Base-by-base conservation (phyloP, 2,113 vertebrate species). In the Nothocercus nigrocapillus region DNA sequence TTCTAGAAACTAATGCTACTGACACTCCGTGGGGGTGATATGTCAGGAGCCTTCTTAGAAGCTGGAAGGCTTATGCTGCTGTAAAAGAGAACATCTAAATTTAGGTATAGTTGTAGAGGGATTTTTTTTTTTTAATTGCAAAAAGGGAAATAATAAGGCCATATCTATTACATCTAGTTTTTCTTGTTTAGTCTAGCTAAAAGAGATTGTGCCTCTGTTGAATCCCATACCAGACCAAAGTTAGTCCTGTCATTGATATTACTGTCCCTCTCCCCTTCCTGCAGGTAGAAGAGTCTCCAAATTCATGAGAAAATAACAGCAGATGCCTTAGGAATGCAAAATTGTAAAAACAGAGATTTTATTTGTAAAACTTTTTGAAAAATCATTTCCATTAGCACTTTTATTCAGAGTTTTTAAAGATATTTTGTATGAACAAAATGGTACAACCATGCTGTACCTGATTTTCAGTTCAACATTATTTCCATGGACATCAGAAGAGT, bases 301-400 rank as follows among this genome's bases (percentile, higher is more conserved):
- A 45, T 69, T 25, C 28, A 20, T 5, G 45, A 59, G 18, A 89
- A 81, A 92, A 53, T 40, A 73, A 27, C 15, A 91, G 28, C 20
- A 90, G 40, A 72, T 61, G 10, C 30, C 24, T 75, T 64, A 64
- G 54, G 27, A 94, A 90, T 38, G 36, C 27, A 76, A 68, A 73
- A 20, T 27, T 89, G 72, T 58, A 93, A 96, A 97, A 96, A 94
- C 32, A 93, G n/a, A 78, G 6, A 25, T 83, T 96, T 96, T 95
- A 96, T 96, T 97, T 82, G 49, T 51, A 86, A 88, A 81, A 21
- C 6, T 13, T 73, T 38, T 78, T 63, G 15, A 84, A 85, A 85
- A 79, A 66, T 28, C 0, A 61, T 78, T 81, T 78, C 38, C 92
- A 77, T 82, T 74, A 69, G 9, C 34, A 17, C 11, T 40, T 78